Base-by-base conservation (phyloP, 35 echinoderm and acorn worm genomes). In the Apostichopus californicus region DNA sequence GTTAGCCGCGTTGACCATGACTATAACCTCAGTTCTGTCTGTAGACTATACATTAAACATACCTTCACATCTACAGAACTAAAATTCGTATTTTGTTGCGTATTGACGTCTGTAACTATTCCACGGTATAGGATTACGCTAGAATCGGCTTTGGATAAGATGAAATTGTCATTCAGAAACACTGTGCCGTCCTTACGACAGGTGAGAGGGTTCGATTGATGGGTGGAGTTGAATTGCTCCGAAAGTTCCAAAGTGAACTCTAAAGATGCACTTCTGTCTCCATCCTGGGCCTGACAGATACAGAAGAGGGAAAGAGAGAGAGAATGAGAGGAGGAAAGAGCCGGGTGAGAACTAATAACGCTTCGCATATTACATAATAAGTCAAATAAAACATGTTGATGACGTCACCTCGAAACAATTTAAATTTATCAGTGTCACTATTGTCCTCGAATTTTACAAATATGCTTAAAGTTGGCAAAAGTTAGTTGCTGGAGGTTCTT, bases 101-200 rank as follows among this genome's bases (percentile, higher is more conserved):
- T 84, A 14, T 84, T 84, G 20, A 58, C 57, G 55, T 84, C 81
- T 9, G 57, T 84, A 15, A 84, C 81, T 57, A 22, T 54, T 7
- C 55, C 81, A 23, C 20, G 17, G 53, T 59, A 84, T 6, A 52
- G 8, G 5, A 57, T 15, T 57, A 24, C 20, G 25, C 53, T 84
- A 9, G 13, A 5, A 14, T 17, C 18, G 6, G 13, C 17, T 15
- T 58, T 21, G 14, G 18, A 20, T 13, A 5, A 1, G 6, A 22
- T 14, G 57, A 84, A 84, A 12, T 59, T 58, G 5, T 55, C 15
- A 84, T 84, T 84, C 14, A 84, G 5, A 58, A 21, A 84, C 6
- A 84, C 81, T 24, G 5, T 84, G 18, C 81, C 81, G 23, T 84
- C 81, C 3, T 46, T 84, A 20, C 20, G 81, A 84, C 81, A 84